Conservation (phyloP, 2,888 invertebrate genomes). For the Stegophylla sp. region DNA sequence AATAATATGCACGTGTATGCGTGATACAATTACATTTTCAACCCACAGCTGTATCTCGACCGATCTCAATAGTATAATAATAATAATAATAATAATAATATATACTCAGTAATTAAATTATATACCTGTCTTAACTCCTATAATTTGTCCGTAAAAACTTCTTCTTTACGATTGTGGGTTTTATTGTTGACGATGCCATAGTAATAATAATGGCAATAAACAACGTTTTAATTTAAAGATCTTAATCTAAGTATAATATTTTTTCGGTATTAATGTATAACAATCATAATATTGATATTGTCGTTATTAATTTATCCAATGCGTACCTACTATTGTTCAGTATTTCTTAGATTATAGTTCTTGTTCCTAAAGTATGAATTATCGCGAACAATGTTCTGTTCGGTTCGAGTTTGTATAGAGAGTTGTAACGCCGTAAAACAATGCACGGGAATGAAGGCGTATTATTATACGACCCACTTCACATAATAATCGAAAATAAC, state of each 20-base stretch:
- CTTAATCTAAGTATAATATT: slow-evolving; percentile 1
- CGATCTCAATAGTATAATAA: slow-evolving; percentile 11
- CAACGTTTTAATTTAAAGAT: not conserved
- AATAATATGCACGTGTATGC: not conserved
- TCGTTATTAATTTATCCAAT: slow-evolving; percentile 1
- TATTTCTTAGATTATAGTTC: not conserved
- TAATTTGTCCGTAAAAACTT: not conserved
- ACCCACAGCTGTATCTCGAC: not conserved
- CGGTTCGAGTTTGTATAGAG: not conserved
- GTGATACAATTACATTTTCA: not conserved
- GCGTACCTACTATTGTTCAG: not conserved
- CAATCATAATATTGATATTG: not conserved
- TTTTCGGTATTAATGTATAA: slow-evolving; percentile 3
- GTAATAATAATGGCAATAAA: not conserved
- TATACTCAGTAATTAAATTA: not conserved
- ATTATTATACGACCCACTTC: not conserved
- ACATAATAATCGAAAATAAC: not conserved
- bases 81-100: no score
- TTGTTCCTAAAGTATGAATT: slow-evolving; percentile 12
- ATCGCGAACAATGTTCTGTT: not conserved
- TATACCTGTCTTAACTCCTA: not conserved
- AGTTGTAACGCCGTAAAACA: slow-evolving; percentile 10
- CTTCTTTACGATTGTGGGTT: not conserved
- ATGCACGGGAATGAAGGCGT: slow-evolving; percentile 2
- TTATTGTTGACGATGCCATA: not conserved